phyloP scores from a whole-genome alignment of 2,113 vertebrate species.

The Psammodynastes pulverulentus region DNA sequence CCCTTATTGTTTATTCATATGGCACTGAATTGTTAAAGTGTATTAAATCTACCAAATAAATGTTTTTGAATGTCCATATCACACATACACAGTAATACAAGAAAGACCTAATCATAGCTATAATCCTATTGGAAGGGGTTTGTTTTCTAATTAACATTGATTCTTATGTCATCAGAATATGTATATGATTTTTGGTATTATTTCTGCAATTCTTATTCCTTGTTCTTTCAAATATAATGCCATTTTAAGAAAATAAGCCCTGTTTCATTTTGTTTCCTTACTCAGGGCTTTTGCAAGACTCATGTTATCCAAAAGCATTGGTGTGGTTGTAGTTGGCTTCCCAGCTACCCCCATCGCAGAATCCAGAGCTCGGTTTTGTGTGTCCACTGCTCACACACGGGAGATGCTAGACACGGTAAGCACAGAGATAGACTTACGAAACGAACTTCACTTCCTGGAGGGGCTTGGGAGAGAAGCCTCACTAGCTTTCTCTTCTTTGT shows the following conservation, averaged over 20 bases:
- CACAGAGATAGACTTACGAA: conserved; percentile 41
- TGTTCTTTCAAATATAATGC: background rate
- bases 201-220: background rate
- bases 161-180: background rate
- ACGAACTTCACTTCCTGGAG: conserved; percentile 41
- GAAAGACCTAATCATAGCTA: background rate
- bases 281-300: conserved; percentile 84
- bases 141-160: background rate
- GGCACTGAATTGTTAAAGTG: background rate
- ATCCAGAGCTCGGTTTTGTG: conserved; percentile 86
- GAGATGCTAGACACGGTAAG: conserved; percentile 85
- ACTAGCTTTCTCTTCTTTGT: conserved; percentile 7
- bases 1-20: background rate
- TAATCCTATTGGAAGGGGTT: background rate
- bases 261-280: conserved; percentile 1
- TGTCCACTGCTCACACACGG: conserved; percentile 86
- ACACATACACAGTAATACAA: background rate
- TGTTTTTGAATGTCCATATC: background rate
- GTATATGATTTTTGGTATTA: background rate
- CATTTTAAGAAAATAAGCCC: conserved; percentile 16
- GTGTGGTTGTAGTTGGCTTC: conserved; percentile 91
- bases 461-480: conserved; percentile 22
- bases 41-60: background rate
- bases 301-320: conserved; percentile 83
- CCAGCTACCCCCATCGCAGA: conserved; percentile 88